Percentiles rank a stretch among this genome's conserved stretches.
phyloP scores from a whole-genome alignment of 2,797 vertebrate genomes.

The Merluccius polli region DNA sequence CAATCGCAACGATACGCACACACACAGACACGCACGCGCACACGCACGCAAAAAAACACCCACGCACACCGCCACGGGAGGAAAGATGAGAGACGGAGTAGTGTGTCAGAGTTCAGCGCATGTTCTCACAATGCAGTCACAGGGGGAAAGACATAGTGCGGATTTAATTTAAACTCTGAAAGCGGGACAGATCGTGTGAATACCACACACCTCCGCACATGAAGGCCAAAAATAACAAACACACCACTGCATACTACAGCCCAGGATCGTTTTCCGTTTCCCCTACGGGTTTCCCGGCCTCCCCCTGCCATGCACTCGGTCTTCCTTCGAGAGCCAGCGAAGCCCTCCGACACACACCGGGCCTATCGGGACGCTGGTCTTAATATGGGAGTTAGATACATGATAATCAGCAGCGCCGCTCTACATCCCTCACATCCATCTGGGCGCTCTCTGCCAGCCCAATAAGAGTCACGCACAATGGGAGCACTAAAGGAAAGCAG shows the following conservation, averaged over 20 bases:
- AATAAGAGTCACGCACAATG: constrained; percentile 70
- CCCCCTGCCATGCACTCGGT: too few species aligned
- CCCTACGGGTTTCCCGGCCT: too few species aligned
- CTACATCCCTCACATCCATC: constrained; percentile 45
- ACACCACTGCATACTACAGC: too few species aligned
- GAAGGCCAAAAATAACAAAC: too few species aligned
- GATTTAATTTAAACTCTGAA: too few species aligned
- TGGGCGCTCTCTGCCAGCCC: constrained; percentile 53
- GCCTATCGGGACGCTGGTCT: constrained; percentile 49
- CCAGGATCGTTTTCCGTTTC: too few species aligned
- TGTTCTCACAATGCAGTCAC: too few species aligned
- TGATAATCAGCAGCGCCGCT: constrained; percentile 61
- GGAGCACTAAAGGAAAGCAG: constrained; percentile 68
- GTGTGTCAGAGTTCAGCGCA: too few species aligned
- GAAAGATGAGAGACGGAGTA: too few species aligned
- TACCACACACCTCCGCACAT: too few species aligned
- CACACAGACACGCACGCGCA: constrained; percentile 31
- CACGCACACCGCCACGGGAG: neutral
- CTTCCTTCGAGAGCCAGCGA: constrained; percentile 34
- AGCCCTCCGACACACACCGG: constrained; percentile 54
- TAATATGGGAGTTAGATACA: constrained; percentile 62
- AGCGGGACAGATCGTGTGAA: too few species aligned
- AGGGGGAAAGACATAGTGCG: too few species aligned
- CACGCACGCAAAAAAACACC: neutral
- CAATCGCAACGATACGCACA: constrained; percentile 26